Evolutionary conservation across 2,797 vertebrate species (phyloP).

Genomic region (Galaxias olidus): DNA sequence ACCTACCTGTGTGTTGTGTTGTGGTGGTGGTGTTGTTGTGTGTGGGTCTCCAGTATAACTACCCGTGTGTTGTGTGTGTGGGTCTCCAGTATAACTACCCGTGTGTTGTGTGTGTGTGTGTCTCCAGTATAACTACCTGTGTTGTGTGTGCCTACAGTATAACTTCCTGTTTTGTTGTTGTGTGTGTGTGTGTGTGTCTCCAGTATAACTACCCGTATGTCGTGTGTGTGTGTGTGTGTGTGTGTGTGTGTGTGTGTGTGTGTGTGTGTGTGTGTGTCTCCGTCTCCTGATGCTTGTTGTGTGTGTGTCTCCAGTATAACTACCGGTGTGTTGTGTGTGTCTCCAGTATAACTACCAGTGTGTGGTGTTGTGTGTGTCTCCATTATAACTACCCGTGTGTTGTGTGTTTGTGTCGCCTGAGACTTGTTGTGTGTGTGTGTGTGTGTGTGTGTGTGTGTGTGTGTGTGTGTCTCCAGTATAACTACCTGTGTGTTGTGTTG

Average conservation of each 20-base stretch:
- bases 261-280: conserved; percentile 20
- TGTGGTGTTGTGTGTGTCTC: neutral
- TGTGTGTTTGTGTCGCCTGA: neutral
- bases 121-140: neutral
- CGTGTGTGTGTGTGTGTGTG: neutral
- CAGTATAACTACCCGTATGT: no score
- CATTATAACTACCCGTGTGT: neutral
- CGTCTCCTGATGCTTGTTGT: neutral
- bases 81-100: neutral
- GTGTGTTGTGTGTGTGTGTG: neutral
- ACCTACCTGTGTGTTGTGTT: no score
- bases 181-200: neutral
- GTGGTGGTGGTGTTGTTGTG: no score
- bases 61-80: neutral
- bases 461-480: no score
- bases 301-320: neutral
- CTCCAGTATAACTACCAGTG: neutral
- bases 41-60: neutral
- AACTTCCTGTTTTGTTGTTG: no score
- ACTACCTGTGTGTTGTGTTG: no score
- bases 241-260: conserved; percentile 12
- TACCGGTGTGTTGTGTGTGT: neutral
- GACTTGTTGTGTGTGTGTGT: neutral
- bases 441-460: neutral
- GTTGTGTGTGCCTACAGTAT: neutral